phyloP scores from a whole-genome alignment of 1,140 invertebrate species.

The Helicoverpa zea region DNA sequence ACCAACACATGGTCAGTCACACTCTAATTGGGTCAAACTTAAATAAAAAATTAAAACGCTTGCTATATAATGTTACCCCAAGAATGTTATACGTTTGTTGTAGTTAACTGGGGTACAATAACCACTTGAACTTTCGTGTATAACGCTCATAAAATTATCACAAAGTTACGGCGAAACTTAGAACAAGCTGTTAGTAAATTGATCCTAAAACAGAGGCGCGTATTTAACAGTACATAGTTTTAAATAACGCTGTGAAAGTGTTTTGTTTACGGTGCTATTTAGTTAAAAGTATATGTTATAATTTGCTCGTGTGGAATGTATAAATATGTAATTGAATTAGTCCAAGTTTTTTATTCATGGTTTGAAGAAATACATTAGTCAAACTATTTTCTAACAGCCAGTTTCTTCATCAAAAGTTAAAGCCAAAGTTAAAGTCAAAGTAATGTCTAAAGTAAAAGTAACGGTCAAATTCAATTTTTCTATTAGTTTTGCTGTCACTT shows the following conservation, averaged over 20 bases:
- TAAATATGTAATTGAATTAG: no score
- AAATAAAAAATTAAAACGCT: constrained; percentile 41
- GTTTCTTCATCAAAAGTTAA: no score
- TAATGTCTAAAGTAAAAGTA: no score
- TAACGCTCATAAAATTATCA: constrained; percentile 71
- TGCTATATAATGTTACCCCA: constrained; percentile 15
- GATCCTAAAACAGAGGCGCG: constrained; percentile 57
- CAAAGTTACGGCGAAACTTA: constrained; percentile 64
- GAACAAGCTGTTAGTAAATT: constrained; percentile 70
- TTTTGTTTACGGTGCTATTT: constrained; percentile 11
- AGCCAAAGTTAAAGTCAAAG: no score
- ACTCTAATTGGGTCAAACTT: constrained; percentile 52
- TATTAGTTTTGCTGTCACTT: no score
- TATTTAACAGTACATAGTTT: constrained; percentile 47
- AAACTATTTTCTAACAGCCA: no score
- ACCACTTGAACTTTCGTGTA: constrained; percentile 66
- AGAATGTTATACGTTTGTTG: constrained; percentile 41
- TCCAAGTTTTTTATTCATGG: no score
- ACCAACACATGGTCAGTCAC: constrained; percentile 20
- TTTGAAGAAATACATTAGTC: no score
- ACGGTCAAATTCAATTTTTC: no score
- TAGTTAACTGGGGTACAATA: constrained; percentile 52
- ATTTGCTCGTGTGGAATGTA: background rate
- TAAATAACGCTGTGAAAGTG: background rate
- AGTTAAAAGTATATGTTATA: background rate